Evolutionary conservation across 1,140 invertebrate species (phyloP).

Genomic region (Ceratosolen fusciceps): DNA sequence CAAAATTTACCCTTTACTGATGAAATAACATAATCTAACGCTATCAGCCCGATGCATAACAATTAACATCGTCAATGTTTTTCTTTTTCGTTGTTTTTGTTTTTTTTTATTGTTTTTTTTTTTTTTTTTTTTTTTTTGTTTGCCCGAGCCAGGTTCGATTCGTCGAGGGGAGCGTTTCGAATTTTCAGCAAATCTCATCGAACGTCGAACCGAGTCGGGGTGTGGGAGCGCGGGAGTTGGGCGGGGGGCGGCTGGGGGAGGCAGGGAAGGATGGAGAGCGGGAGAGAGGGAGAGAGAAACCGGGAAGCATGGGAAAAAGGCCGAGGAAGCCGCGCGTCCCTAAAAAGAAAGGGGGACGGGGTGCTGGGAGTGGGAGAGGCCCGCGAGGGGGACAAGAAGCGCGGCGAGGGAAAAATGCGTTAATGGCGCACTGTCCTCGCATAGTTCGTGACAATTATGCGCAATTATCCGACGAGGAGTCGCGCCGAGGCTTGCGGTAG

Average conservation of each 20-base stretch:
- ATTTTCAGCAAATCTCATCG: background rate
- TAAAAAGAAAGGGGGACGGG: background rate
- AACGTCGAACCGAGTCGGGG: background rate
- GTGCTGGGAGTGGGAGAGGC: background rate
- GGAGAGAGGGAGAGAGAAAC: background rate
- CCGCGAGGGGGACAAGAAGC: background rate
- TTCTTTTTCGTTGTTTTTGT: no score
- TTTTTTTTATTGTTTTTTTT: no score
- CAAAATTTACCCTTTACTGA: background rate
- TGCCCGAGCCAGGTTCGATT: no score
- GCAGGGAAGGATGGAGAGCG: background rate
- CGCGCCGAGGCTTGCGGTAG: conserved; percentile 36
- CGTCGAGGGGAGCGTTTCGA: no score
- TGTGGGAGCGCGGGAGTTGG: background rate
- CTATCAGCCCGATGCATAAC: background rate
- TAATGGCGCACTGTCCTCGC: conserved; percentile 72
- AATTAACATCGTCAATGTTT: background rate
- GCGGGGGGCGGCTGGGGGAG: no score
- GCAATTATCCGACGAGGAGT: conserved; percentile 63
- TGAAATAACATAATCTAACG: background rate
- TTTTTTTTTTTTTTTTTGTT: no score
- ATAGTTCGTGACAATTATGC: conserved; percentile 72
- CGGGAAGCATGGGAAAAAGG: background rate
- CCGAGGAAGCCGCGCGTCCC: background rate
- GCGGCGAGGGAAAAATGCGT: conserved; percentile 67